phyloP scores from a whole-genome alignment of 2,113 vertebrate genomes.

The Corydoras sp. region DNA sequence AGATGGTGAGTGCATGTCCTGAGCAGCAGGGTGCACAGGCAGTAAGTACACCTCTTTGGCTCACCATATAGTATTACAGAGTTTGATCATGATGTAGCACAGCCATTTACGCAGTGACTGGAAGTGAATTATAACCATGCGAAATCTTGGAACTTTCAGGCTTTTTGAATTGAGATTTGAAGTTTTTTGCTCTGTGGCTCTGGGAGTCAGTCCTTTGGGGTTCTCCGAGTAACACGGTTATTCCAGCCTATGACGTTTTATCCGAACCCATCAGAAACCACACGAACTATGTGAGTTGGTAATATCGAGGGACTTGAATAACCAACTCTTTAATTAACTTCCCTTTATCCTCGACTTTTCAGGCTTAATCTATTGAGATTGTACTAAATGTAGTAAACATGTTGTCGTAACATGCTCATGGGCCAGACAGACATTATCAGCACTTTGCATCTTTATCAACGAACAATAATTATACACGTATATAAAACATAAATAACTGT shows the following conservation, averaged over 20 bases:
- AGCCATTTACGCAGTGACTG: slow-evolving; percentile 34
- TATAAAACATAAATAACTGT: too few species aligned
- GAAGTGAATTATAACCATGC: slow-evolving; percentile 38
- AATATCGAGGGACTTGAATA: too few species aligned
- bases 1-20: slow-evolving; percentile 39
- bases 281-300: background rate
- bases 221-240: too few species aligned
- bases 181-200: background rate
- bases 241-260: background rate
- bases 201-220: background rate
- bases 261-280: background rate
- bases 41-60: slow-evolving; percentile 42
- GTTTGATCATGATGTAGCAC: slow-evolving; percentile 34
- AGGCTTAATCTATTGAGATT: too few species aligned
- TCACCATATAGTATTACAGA: slow-evolving; percentile 45
- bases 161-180: slow-evolving; percentile 31
- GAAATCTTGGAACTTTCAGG: slow-evolving; percentile 27
- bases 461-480: too few species aligned
- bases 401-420: too few species aligned
- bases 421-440: too few species aligned
- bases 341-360: too few species aligned
- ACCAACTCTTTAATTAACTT: too few species aligned
- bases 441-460: too few species aligned
- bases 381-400: too few species aligned
- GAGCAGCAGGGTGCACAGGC: slow-evolving; percentile 37